Evolutionary conservation across 2,797 vertebrate genomes (phyloP), one percentile per base, ranked within the genome.

Genomic region (Sebastes goodei): DNA sequence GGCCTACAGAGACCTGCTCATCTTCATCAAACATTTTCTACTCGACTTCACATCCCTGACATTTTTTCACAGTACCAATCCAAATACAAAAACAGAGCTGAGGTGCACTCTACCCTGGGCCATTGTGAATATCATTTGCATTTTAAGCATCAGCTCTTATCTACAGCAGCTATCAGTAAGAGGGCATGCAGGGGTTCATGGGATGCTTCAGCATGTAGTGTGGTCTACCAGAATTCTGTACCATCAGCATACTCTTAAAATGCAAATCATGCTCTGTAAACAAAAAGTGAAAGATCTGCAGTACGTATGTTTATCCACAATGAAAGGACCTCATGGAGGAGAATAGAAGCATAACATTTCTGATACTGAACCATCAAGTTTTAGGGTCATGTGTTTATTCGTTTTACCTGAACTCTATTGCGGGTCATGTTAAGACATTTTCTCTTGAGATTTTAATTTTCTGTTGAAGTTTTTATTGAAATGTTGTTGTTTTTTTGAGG

Each of bases 61-160:
- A 79, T 57, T 55, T 82, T 84, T 84, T 84, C 62, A 82, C 66
- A 78, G 75, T 29, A 68, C 78, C 71, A 85, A 88, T 76, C 49
- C 52, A 82, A 82, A 90, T 68, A 70, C 59, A 53, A 79, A 81
- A 84, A 82, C 73, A 70, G 35, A 42, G 60, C 64, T 62, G 56
- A 57, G 46, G 72, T 77, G 79, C 59, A 70, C 70, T 67, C 56
- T 55, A 69, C 67, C 60, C 60, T 10, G 52, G 63, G 67, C 70
- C 71, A 69, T 14, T 70, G 75, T 72, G 87, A 89, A 86, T 90
- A 83, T 63, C 15, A 88, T 88, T 88, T 88, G 74, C 84, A 86
- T 90, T 80, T 85, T 72, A 84, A 88, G 56, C 68, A 75, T 86
- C 72, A 84, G 76, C 74, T 80, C 77, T 88, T 84, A 82, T 83